Percentiles rank a stretch among this genome's conserved stretches.
Conservation (phyloP, 1,140 invertebrate species). For the Drosophila rufa region DNA sequence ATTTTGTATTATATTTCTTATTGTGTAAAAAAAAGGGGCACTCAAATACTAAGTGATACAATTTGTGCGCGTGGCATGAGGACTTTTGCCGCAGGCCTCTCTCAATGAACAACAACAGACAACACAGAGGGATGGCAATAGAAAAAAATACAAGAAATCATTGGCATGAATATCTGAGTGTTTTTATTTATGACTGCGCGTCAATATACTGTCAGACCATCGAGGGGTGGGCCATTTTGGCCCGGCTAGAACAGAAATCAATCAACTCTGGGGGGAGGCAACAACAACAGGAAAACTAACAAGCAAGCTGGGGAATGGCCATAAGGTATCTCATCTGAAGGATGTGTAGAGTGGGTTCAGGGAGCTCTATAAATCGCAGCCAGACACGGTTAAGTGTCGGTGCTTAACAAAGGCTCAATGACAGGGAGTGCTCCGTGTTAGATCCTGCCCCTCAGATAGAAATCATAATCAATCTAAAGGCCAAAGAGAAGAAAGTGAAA, state of each 20-base stretch:
- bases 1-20: not conserved
- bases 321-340: conserved; percentile 20
- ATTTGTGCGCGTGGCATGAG: conserved; percentile 61
- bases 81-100: conserved; percentile 64
- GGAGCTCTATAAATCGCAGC: conserved; percentile 47
- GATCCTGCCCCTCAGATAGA: conserved; percentile 13
- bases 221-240: conserved; percentile 39
- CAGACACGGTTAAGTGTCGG: conserved; percentile 57
- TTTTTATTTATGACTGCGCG: conserved; percentile 79
- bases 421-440: not conserved
- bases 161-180: conserved; percentile 80
- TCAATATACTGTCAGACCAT: conserved; percentile 54
- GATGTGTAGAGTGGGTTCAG: conserved; percentile 33
- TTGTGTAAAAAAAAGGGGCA: conserved; percentile 1
- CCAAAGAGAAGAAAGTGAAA: conserved; percentile 17
- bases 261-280: conserved; percentile 48
- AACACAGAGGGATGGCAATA: not conserved
- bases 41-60: conserved; percentile 72
- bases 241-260: conserved; percentile 70
- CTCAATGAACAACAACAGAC: conserved; percentile 57
- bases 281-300: conserved; percentile 34
- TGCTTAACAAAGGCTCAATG: conserved; percentile 51
- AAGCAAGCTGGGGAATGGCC: not conserved
- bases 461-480: conserved; percentile 41
- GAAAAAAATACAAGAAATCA: conserved; percentile 36